phyloP scores from a whole-genome alignment of 2,888 invertebrate genomes.

The Myathropa florea region DNA sequence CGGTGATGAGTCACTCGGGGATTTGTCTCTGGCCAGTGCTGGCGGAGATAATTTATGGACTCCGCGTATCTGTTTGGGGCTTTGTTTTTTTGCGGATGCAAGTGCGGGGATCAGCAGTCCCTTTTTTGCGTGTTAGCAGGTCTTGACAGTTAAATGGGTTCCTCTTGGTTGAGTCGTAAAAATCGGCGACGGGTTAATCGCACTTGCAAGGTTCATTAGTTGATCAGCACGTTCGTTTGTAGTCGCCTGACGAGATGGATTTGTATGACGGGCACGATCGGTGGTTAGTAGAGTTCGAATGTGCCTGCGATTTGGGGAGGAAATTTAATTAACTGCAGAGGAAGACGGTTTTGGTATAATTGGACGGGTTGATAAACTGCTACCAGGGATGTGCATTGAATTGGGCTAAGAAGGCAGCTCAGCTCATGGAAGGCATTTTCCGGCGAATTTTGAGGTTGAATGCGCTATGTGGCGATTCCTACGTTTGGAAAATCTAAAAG shows the following conservation, averaged over 20 bases:
- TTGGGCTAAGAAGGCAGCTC: background rate
- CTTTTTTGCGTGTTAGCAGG: constrained; percentile 21
- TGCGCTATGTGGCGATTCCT: background rate
- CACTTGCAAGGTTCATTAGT: constrained; percentile 40
- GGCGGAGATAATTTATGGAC: constrained; percentile 48
- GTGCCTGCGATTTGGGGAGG: background rate
- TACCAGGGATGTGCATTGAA: background rate
- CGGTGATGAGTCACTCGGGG: constrained; percentile 47
- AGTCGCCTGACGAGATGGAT: background rate
- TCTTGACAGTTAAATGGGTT: constrained; percentile 37
- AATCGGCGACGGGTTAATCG: constrained; percentile 51
- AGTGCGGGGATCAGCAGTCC: background rate
- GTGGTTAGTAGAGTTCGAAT: constrained; percentile 7
- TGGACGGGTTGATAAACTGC: background rate
- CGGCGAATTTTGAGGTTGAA: background rate
- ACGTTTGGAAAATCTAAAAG: too few species aligned
- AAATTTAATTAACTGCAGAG: background rate
- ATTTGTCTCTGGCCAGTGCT: constrained; percentile 21
- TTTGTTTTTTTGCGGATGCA: constrained; percentile 28
- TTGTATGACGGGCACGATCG: constrained; percentile 32
- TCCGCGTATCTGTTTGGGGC: constrained; percentile 8
- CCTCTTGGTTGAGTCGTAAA: constrained; percentile 11
- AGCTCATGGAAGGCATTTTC: background rate
- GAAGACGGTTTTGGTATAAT: background rate
- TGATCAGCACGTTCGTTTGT: constrained; percentile 26